These are phyloP conservation scores for Scytalopus superciliaris DNA, from an alignment of 2,113 vertebrate genomes.

Conservation along the genomic window DNA sequence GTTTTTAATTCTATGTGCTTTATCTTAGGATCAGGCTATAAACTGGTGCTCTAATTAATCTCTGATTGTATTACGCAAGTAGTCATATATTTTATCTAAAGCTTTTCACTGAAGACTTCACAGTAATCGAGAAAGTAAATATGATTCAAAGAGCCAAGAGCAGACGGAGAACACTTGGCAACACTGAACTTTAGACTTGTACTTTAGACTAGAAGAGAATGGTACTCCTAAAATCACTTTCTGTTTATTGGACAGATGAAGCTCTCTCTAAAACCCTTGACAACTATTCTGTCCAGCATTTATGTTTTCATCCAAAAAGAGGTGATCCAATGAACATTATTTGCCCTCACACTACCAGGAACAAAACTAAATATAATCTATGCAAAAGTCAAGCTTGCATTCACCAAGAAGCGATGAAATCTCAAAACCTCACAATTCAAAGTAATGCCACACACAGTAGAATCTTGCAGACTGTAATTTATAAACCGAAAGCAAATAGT, in stretches of 20 bases:
- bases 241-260: background rate
- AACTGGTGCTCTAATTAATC: background rate
- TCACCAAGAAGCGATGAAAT: background rate
- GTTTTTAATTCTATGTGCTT: background rate
- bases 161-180: background rate
- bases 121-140: background rate
- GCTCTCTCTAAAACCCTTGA: background rate
- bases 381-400: background rate
- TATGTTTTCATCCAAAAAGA: background rate
- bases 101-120: background rate
- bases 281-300: background rate
- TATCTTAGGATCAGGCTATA: background rate
- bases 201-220: background rate
- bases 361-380: background rate
- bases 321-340: background rate
- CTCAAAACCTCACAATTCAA: background rate
- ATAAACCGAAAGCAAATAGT: background rate
- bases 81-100: background rate
- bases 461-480: background rate
- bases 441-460: rapidly evolving
- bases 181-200: background rate
- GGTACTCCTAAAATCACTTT: background rate
- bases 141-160: background rate
- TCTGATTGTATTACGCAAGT: background rate
- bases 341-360: background rate